A percentile compares a stretch with the other conserved stretches of the same genome.
Conservation (phyloP, 2,888 invertebrate species). For the Eucera pruinosa region DNA sequence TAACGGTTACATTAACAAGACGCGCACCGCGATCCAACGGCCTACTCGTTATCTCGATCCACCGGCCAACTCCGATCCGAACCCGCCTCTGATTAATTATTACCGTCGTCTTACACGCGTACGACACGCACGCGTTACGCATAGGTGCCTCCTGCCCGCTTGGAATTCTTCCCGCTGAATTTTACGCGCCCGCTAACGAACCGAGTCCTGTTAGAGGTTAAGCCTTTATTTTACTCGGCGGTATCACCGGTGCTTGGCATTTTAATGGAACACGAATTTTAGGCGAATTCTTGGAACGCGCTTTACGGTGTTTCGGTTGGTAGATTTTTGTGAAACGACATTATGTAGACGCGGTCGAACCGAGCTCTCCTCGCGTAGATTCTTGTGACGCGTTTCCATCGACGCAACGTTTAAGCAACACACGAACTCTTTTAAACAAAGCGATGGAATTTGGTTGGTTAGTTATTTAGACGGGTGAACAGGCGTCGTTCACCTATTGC, state of each 20-base stretch:
- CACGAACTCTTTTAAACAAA: no score
- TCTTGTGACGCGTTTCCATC: no score
- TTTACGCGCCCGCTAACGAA: constrained; percentile 39
- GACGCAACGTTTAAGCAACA: no score
- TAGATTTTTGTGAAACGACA: no score
- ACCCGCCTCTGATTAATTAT: constrained; percentile 48
- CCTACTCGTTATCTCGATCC: constrained; percentile 55
- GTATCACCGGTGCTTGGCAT: constrained; percentile 19
- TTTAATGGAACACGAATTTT: constrained; percentile 41
- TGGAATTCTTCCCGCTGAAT: constrained; percentile 20
- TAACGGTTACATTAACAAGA: constrained; percentile 73
- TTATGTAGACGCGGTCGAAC: no score
- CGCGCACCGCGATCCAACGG: constrained; percentile 17
- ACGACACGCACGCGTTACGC: constrained; percentile 19
- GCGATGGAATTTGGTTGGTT: no score
- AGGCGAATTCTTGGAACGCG: constrained; percentile 7
- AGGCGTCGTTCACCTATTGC: no score
- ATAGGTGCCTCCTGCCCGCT: not conserved
- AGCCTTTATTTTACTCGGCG: constrained; percentile 15
- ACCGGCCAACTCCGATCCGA: constrained; percentile 11
- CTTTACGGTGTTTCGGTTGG: not conserved
- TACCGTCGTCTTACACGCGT: constrained; percentile 42
- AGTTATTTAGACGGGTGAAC: no score
- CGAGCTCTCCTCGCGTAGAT: no score
- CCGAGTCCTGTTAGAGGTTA: not conserved